Evolutionary conservation across 2,113 vertebrate species (phyloP).

Genomic region (Microcebus ravelobensis): DNA sequence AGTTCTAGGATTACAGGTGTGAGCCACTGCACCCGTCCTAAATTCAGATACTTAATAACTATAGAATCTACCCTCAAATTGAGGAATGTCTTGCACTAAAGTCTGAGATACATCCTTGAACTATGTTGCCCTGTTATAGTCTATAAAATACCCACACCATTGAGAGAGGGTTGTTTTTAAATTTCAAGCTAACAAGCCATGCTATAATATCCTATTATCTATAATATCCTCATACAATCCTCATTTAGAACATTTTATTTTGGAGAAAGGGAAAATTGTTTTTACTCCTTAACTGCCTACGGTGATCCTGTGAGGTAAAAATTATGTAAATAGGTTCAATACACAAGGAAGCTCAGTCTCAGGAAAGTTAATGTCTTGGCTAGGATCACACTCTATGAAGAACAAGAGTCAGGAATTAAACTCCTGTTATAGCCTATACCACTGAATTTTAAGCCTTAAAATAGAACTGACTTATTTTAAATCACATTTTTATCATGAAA

Average conservation of each 20-base stretch:
- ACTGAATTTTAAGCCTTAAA: slow-evolving; percentile 1
- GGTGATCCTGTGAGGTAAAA: background rate
- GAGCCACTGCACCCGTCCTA: too few species aligned
- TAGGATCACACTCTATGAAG: background rate
- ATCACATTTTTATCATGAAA: background rate
- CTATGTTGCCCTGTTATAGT: background rate
- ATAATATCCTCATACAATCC: background rate
- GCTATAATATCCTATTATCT: background rate
- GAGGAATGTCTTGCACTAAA: background rate
- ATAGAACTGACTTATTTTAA: background rate
- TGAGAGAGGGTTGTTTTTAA: background rate
- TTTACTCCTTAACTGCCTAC: background rate
- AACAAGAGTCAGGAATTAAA: background rate
- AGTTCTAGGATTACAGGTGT: too few species aligned
- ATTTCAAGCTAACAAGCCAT: background rate
- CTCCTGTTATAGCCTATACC: background rate
- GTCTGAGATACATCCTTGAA: background rate
- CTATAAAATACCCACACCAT: background rate
- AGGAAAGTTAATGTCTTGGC: background rate
- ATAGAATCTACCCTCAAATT: background rate
- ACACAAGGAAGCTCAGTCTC: background rate
- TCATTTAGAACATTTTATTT: background rate
- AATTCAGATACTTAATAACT: background rate
- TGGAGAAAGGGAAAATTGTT: background rate
- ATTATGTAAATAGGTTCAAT: background rate